Evolutionary conservation across 2,113 vertebrate genomes (phyloP).

Genomic region (Okapia johnstoni): DNA sequence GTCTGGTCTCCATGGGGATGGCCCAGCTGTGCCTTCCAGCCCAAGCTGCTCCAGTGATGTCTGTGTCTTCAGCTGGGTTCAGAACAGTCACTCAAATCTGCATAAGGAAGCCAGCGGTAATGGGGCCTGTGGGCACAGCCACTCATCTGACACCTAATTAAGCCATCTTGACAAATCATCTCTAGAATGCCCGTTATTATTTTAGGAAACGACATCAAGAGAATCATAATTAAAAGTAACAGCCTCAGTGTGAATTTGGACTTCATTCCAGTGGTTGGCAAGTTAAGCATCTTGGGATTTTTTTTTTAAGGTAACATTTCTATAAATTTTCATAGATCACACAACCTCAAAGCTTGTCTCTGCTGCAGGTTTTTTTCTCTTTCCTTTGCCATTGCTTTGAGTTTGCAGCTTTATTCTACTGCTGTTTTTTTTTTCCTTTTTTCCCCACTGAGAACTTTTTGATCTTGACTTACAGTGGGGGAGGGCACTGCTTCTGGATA

Average conservation of each 20-base stretch:
- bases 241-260: conserved; percentile 34
- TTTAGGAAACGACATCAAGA: conserved; percentile 59
- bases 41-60: conserved; percentile 34
- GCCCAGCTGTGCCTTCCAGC: conserved; percentile 44
- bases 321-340: not conserved
- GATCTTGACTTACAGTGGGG: not conserved
- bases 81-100: conserved; percentile 18
- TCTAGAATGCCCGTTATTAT: conserved; percentile 46
- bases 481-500: conserved; percentile 4
- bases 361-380: not conserved
- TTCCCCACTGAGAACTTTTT: conserved; percentile 27
- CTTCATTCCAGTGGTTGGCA: conserved; percentile 41
- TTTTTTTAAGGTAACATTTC: conserved; percentile 30
- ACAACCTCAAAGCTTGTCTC: not conserved
- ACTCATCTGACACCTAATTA: conserved; percentile 51
- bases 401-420: conserved; percentile 11
- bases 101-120: not conserved
- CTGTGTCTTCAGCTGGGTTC: not conserved
- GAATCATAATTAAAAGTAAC: conserved; percentile 54
- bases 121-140: not conserved
- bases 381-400: not conserved
- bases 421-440: not conserved
- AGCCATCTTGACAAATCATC: conserved; percentile 45
- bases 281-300: conserved; percentile 16
- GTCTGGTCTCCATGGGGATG: conserved; percentile 52